A percentile compares a stretch with the other conserved stretches of the same genome.
Conservation (phyloP, 2,888 invertebrate species). For the Ochropleura leucogaster region DNA sequence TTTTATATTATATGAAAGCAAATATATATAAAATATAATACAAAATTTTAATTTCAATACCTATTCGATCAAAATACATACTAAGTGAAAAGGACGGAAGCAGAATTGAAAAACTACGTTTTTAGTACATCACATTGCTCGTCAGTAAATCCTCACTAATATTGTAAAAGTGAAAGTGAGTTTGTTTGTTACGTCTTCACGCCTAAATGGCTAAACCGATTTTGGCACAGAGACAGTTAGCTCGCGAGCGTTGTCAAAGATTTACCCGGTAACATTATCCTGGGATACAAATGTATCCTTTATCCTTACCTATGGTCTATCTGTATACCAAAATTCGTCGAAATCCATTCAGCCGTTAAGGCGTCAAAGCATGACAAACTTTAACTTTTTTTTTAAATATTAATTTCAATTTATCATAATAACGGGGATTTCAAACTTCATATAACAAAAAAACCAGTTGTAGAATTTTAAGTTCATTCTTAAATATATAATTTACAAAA, state of each 20-base stretch:
- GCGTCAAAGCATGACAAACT: neutral
- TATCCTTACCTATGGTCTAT: neutral
- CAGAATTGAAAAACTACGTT: no score
- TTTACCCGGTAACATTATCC: neutral
- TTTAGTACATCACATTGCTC: no score
- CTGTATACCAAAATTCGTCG: neutral
- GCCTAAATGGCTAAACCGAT: no score
- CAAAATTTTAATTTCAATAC: no score
- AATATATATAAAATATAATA: no score
- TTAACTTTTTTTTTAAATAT: neutral
- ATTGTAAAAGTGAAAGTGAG: no score
- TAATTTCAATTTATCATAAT: neutral
- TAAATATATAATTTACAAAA: constrained; percentile 19
- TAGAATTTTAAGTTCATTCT: constrained; percentile 18
- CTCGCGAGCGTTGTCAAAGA: neutral
- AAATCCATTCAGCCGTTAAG: neutral
- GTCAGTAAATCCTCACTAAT: no score
- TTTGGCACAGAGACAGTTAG: neutral
- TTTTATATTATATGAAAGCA: neutral
- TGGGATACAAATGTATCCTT: neutral
- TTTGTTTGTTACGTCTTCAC: no score
- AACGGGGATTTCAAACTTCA: neutral
- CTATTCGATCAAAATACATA: no score
- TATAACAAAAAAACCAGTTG: neutral
- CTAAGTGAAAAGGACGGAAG: no score